Percentiles rank a stretch among this genome's conserved stretches.
Evolutionary conservation across 1,140 invertebrate genomes (phyloP).

Genomic region (Diuraphis noxia): DNA sequence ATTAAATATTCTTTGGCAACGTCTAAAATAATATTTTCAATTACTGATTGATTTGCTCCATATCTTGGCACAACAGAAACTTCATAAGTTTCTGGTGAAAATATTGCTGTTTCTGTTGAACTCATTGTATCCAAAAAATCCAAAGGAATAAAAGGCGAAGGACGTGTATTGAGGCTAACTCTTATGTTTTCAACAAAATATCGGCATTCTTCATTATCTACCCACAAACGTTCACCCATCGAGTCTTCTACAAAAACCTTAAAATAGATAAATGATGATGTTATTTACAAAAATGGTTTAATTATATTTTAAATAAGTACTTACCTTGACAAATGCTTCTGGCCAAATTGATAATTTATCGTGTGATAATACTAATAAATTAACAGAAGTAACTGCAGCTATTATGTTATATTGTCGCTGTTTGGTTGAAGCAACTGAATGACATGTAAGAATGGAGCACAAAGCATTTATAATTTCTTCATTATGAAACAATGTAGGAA

Average conservation of each 20-base stretch:
- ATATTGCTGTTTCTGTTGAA: not conserved
- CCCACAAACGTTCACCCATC: conserved; percentile 87
- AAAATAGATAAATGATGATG: conserved; percentile 58
- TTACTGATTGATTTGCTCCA: conserved; percentile 56
- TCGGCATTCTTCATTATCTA: conserved; percentile 88
- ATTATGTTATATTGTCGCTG: conserved; percentile 65
- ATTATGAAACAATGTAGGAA: conserved; percentile 76
- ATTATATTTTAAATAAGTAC: conserved; percentile 33
- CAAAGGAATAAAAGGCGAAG: conserved; percentile 66
- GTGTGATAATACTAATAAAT: conserved; percentile 79
- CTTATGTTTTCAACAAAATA: conserved; percentile 91
- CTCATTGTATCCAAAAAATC: conserved; percentile 59
- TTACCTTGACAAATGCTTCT: conserved; percentile 74
- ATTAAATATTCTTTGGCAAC: conserved; percentile 85
- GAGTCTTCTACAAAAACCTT: conserved; percentile 93
- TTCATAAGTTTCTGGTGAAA: not conserved
- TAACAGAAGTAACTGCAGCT: conserved; percentile 82
- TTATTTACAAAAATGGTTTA: conserved; percentile 24
- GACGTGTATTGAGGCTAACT: conserved; percentile 83
- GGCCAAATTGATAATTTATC: conserved; percentile 76
- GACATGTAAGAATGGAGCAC: conserved; percentile 79
- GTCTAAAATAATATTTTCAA: conserved; percentile 69
- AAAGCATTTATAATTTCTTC: conserved; percentile 80
- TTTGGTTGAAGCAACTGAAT: conserved; percentile 62
- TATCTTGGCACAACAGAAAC: conserved; percentile 38